Evolutionary conservation across 2,797 vertebrate species (phyloP), one percentile per base, ranked within the genome.

Genomic region (Sus cebifrons): DNA sequence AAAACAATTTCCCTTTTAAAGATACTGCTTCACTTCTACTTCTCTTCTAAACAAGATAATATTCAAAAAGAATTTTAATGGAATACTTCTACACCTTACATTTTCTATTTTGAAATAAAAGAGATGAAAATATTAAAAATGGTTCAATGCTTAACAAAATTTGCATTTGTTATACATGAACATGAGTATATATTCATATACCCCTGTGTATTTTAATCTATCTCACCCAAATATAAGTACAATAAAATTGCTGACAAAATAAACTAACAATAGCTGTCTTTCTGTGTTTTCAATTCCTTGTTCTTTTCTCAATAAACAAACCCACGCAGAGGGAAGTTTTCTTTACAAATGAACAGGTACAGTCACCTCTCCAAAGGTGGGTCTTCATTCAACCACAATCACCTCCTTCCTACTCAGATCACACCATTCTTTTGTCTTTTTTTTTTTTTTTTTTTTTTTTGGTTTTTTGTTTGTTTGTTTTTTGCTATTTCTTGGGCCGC

Each of bases 291-390:
- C 20, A 78, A 29, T 52, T 5, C 15, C 17, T 58, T 96, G 1
- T 52, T 58, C 7, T 86, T 82, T 95, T 62, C 62, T 62, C 82
- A 86, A 20, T 40, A 71, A 77, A 93, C 25, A 75, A 75, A 62
- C 5, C 17, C 56, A 87, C 73, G 21, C 17, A 64, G 11, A 49
- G 40, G 25, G 16, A n/a, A 60, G 16, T 91, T 91, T 96, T 58
- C 49, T 85, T 84, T 40, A 85, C 23, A 91, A 85, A 74, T 17
- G 20, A 89, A 21, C 20, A 67, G 11, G 27, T 70, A 64, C 10
- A 49, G 3, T 20, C 17, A 73, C 20, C 74, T 65, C 21, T 7
- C 32, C 20, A 86, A 82, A 85, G 75, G 60, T 40, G 17, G 20
- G 5, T 54, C 49, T 77, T 90, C 9, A 32, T 18, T 21, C 44